Conservation (phyloP, 2,888 invertebrate species). For the Caenorhabditis sp. region DNA sequence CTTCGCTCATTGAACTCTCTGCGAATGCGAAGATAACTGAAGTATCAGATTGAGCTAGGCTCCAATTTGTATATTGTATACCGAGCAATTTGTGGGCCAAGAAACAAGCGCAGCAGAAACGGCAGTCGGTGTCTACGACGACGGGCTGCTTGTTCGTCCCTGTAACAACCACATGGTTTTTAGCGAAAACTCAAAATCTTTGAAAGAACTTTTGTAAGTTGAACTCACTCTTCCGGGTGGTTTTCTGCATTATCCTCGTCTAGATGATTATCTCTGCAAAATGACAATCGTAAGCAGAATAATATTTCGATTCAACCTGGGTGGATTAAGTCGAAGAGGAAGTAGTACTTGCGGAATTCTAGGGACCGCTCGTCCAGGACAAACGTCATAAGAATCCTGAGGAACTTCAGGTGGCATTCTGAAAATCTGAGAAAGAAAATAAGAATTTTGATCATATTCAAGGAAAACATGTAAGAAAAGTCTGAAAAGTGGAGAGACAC, state of each 20-base stretch:
- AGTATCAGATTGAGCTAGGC: not conserved
- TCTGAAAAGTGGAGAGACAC: not conserved
- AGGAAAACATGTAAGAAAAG: not conserved
- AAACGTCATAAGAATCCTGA: not conserved
- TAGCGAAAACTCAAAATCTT: not conserved
- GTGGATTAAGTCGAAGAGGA: too few relatives aligned
- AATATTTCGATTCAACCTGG: too few relatives aligned
- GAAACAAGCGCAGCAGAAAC: slow-evolving; percentile 16
- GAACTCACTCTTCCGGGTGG: not conserved
- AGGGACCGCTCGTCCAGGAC: too few relatives aligned
- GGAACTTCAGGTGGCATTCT: not conserved
- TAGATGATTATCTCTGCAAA: not conserved
- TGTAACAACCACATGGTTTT: not conserved
- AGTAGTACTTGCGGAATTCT: too few relatives aligned
- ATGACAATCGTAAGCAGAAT: too few relatives aligned
- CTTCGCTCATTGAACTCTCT: not conserved
- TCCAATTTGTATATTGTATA: not conserved
- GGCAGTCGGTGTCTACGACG: slow-evolving; percentile 7
- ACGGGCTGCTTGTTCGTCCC: not conserved
- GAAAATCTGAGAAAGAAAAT: not conserved
- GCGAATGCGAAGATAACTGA: not conserved
- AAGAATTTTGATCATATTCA: slow-evolving; percentile 2
- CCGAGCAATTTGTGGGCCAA: slow-evolving; percentile 26
- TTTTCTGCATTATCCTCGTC: not conserved
- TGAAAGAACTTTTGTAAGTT: not conserved